A percentile compares a stretch with the other conserved stretches of the same genome.
Evolutionary conservation across 2,888 invertebrate genomes (phyloP).

Genomic region (Criorhina ranunculi): DNA sequence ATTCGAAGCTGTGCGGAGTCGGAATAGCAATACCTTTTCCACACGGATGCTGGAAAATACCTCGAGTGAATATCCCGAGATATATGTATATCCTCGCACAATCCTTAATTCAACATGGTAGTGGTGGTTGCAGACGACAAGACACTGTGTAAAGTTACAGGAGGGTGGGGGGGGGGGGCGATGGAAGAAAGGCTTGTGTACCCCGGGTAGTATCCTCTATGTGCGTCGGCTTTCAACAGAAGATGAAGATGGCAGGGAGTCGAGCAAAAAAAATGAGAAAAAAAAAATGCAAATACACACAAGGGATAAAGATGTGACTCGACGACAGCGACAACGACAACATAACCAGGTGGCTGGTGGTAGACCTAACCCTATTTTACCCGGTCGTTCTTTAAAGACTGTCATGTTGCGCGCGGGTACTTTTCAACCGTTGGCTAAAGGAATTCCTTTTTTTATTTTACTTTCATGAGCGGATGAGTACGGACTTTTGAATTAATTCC

Average conservation of each 20-base stretch:
- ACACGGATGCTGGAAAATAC: constrained; percentile 73
- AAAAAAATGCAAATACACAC: constrained; percentile 74
- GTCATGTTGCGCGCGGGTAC: constrained; percentile 63
- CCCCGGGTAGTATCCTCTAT: constrained; percentile 27
- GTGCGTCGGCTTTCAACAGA: constrained; percentile 66
- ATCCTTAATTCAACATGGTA: constrained; percentile 74
- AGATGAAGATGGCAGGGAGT: constrained; percentile 44
- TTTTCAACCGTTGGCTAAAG: constrained; percentile 70
- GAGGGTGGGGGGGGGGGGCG: background rate
- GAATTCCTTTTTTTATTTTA: constrained; percentile 43
- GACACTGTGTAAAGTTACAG: constrained; percentile 60
- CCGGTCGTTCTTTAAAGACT: constrained; percentile 66
- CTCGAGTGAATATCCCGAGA: constrained; percentile 73
- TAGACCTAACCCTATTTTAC: constrained; percentile 70
- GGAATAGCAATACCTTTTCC: constrained; percentile 72
- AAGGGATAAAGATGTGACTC: constrained; percentile 76
- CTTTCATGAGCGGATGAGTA: constrained; percentile 61
- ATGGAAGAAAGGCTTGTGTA: constrained; percentile 10
- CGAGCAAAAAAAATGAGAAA: constrained; percentile 22
- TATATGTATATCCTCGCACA: constrained; percentile 67
- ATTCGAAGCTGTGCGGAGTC: constrained; percentile 73
- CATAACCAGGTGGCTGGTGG: constrained; percentile 74
- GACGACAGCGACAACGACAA: constrained; percentile 54
- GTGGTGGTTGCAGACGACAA: constrained; percentile 47
- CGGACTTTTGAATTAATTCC: constrained; percentile 75